Base-by-base conservation (phyloP, 2,113 vertebrate species). In the Zapus hudsonius region DNA sequence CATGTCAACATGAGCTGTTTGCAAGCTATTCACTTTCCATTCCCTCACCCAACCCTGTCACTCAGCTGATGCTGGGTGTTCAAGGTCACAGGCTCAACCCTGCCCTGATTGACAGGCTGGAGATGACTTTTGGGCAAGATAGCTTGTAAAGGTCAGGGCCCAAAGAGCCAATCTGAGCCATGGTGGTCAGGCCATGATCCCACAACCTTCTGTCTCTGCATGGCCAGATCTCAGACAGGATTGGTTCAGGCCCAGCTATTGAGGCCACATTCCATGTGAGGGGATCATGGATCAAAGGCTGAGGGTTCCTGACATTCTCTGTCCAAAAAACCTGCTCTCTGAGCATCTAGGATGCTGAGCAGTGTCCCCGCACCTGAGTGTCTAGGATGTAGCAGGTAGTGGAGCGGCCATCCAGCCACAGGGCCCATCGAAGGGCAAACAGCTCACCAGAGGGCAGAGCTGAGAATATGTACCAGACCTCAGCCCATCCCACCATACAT, bases 61-160 rank as follows among this genome's bases (percentile, higher is more conserved):
- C 44, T 40, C 89, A 52, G 52, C 19, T 42, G 19, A 70, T 5
- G 29, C 47, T 5, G 12, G 7, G 10, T 31, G 66, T 5, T 80
- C 29, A 31, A 23, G 55, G 66, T 81, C 74, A 47, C 55, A 55
- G 38, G 38, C 66, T 19, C 44, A 33, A 20, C n/a, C 64, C 57
- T 47, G 23, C n/a, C 67, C 84, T 83, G 79, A 92, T 9, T 69
- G 87, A 76, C 80, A 93, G 79, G 57, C 31, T 82, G 29, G 80
- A 67, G 27, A n/a, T 0, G 1, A 69, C 31, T 90, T 55, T 20
- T 0, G 38, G 73, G 33, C 59, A 16, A 10, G 1, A 4, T 29
- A 59, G 80, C 19, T 27, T 76, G 13, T 73, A 23, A 7, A 44
- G 83, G 78, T 84, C 52, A 23, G 15, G 57, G 67, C 36, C 52